These are phyloP conservation scores for Gymnogyps californianus DNA, from an alignment of 2,113 vertebrate species.

Conservation along the genomic window DNA sequence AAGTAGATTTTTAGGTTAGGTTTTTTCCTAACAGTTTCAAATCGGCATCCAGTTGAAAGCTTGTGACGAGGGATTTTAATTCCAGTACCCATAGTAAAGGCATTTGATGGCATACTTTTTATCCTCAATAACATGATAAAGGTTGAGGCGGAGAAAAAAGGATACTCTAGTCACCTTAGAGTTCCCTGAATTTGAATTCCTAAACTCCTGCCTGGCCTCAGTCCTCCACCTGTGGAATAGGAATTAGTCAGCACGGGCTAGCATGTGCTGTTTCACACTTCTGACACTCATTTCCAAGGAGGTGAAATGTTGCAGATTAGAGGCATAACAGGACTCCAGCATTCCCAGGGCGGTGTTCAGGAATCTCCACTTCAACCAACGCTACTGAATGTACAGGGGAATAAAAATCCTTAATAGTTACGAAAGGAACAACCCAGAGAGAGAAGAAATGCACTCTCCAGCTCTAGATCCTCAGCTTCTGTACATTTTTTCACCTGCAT, in stretches of 20 bases:
- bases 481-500: background rate
- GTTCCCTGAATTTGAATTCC: background rate
- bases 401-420: background rate
- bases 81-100: background rate
- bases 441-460: background rate
- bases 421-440: background rate
- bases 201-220: background rate
- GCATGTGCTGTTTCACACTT: background rate
- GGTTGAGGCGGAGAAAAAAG: background rate
- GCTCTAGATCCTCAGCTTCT: background rate
- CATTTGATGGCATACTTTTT: background rate
- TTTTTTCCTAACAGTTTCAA: background rate
- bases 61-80: background rate
- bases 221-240: background rate
- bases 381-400: background rate
- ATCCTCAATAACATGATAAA: background rate
- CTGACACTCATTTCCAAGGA: background rate
- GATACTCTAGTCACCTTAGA: background rate
- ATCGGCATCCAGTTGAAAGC: background rate
- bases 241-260: background rate
- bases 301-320: background rate
- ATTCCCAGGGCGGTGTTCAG: background rate
- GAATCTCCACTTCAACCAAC: background rate
- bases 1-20: background rate
- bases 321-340: background rate